Conservation (phyloP, 2,888 invertebrate genomes). For the Isotomurus palustris region DNA sequence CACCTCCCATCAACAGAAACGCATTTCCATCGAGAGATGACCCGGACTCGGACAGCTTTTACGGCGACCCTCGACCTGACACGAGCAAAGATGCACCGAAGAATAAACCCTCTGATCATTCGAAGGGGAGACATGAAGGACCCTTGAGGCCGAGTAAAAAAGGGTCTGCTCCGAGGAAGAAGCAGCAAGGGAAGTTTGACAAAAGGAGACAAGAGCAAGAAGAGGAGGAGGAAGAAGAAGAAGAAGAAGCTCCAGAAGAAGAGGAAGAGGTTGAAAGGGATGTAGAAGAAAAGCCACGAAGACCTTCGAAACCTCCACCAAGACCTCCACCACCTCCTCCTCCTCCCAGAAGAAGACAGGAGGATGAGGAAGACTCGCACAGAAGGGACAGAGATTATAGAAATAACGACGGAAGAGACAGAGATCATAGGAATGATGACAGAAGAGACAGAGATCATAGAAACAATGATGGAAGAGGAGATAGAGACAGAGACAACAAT, state of each 20-base stretch:
- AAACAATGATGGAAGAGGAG: constrained; percentile 3
- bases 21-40: constrained; percentile 31
- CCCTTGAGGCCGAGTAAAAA: constrained; percentile 2
- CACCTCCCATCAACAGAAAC: background rate
- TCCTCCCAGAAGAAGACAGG: background rate
- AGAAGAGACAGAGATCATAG: background rate
- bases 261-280: constrained; percentile 32
- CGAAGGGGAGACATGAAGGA: background rate
- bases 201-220: background rate
- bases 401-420: background rate
- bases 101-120: background rate
- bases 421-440: constrained; percentile 1
- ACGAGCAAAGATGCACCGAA: constrained; percentile 4
- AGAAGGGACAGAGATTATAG: background rate
- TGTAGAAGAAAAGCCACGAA: constrained; percentile 11
- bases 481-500: background rate
- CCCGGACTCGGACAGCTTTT: constrained; percentile 38
- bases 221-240: constrained; percentile 2
- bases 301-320: constrained; percentile 7
- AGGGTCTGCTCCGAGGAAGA: constrained; percentile 1
- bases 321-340: constrained; percentile 11
- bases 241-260: constrained; percentile 12
- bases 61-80: constrained; percentile 36
- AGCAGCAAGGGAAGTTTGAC: background rate
- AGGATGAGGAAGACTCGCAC: constrained; percentile 11